These are phyloP conservation scores for Aphaenogaster floridana DNA, from an alignment of 1,140 invertebrate species.

Conservation along the genomic window DNA sequence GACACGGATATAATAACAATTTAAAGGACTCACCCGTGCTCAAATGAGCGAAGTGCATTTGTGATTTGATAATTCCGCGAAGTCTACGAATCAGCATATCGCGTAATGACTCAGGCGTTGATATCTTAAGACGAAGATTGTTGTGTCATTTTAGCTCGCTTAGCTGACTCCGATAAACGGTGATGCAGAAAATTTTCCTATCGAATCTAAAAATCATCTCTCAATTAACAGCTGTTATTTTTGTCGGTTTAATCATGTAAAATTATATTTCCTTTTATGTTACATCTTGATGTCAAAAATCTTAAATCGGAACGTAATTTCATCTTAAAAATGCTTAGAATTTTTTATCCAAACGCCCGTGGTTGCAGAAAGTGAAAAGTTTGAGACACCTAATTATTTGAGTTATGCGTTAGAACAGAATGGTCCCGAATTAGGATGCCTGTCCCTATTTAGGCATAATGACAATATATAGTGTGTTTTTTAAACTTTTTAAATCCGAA, in stretches of 20 bases:
- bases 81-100: conserved; percentile 56
- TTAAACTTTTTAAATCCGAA: too few species aligned
- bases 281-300: neutral
- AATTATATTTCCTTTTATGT: neutral
- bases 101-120: conserved; percentile 48
- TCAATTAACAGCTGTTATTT: neutral
- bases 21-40: conserved; percentile 27
- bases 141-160: conserved; percentile 54
- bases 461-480: too few species aligned
- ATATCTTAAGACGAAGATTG: conserved; percentile 51
- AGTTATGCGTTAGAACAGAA: too few species aligned
- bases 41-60: conserved; percentile 49
- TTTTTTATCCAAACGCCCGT: too few species aligned
- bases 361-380: too few species aligned
- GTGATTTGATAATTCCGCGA: conserved; percentile 37
- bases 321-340: too few species aligned
- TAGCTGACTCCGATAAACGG: neutral
- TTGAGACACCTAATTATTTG: too few species aligned
- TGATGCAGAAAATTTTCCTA: conserved; percentile 31
- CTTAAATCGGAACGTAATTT: neutral
- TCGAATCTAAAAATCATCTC: neutral
- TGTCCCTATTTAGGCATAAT: too few species aligned
- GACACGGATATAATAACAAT: conserved; percentile 43
- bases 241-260: neutral
- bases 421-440: too few species aligned